Conservation (phyloP, 2,888 invertebrate species). For the Hyposoter dolosus region DNA sequence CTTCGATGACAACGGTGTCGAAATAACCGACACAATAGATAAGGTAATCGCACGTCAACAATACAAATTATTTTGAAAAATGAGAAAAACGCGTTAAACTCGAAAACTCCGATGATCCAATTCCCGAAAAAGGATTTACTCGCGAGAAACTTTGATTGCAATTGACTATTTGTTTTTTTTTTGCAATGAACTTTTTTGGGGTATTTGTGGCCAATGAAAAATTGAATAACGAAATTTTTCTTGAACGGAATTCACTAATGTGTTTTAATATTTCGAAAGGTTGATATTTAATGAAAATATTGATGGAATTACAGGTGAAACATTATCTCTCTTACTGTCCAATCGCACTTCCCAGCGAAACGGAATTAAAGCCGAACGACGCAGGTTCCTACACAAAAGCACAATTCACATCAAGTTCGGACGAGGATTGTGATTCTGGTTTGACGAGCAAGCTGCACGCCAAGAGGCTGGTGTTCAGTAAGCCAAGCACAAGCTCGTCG, state of each 20-base stretch:
- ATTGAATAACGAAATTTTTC: neutral
- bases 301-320: constrained; percentile 73
- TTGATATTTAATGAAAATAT: neutral
- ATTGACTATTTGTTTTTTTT: neutral
- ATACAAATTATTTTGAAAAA: neutral
- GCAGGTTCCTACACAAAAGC: constrained; percentile 80
- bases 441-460: constrained; percentile 77
- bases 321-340: constrained; percentile 78
- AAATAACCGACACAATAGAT: constrained; percentile 83
- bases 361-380: constrained; percentile 76
- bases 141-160: too few species aligned
- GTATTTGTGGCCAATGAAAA: neutral
- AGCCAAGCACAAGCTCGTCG: constrained; percentile 76
- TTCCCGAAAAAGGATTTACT: too few species aligned
- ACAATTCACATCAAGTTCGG: constrained; percentile 82
- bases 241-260: neutral
- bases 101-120: neutral
- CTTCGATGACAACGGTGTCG: constrained; percentile 89
- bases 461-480: constrained; percentile 78
- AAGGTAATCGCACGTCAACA: constrained; percentile 75
- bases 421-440: constrained; percentile 80
- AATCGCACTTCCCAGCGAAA: constrained; percentile 72
- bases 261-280: neutral
- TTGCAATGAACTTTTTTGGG: too few species aligned
- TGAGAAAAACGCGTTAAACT: neutral